A percentile compares a stretch with the other conserved stretches of the same genome.
phyloP scores from a whole-genome alignment of 2,113 vertebrate species.

The Sakesphorus luctuosus region DNA sequence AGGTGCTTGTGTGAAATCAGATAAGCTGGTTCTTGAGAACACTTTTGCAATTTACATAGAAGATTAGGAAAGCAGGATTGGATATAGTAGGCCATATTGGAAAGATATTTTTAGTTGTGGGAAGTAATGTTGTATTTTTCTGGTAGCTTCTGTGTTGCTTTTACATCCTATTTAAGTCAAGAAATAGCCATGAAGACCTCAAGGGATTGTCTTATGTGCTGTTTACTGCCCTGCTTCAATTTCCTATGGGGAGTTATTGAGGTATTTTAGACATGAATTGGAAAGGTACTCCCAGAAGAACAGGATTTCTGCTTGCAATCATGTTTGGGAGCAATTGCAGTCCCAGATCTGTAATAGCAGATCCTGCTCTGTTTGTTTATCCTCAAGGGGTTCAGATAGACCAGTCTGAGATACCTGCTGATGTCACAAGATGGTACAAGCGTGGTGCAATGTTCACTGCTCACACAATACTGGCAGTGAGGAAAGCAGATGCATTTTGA shows the following conservation, averaged over 20 bases:
- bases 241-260: background rate
- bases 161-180: background rate
- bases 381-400: background rate
- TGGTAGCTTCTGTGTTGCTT: background rate
- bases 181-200: background rate
- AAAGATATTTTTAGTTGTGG: background rate
- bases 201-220: background rate
- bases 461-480: background rate
- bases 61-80: background rate
- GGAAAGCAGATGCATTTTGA: background rate
- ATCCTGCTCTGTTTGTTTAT: constrained; percentile 28
- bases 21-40: fast-evolving
- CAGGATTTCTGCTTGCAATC: background rate
- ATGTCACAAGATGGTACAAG: background rate
- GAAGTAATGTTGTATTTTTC: background rate
- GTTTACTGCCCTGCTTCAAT: background rate
- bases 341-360: background rate
- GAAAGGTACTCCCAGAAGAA: background rate
- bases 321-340: background rate
- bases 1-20: background rate
- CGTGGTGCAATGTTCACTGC: background rate
- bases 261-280: background rate
- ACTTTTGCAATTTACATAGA: background rate
- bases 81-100: background rate
- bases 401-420: background rate